Base-by-base conservation (phyloP, 2,113 vertebrate species). In the Chlorodrepanis virens region DNA sequence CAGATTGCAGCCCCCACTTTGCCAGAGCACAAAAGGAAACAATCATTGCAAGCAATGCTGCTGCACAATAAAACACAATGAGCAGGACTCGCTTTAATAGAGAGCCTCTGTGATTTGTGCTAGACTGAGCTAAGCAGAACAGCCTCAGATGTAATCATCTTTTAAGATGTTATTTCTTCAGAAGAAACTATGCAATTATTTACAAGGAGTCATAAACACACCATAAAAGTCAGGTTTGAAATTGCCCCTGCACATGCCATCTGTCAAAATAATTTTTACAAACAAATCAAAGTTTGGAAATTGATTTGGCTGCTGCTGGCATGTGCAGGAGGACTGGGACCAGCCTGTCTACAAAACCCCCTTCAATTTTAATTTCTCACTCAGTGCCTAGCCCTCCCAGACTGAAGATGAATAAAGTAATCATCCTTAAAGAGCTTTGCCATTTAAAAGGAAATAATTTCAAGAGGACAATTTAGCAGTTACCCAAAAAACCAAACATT, bases 251-350 rank as follows among this genome's bases (percentile, higher is more conserved):
- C 63, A 69, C 83, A 76, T 70, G 78, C 37, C 79, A 94, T 76
- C 89, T 94, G 91, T 90, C 95, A 89, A 95, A 93, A 87, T 50
- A 44, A 69, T 85, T 90, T 79, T 85, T 24, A 25, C 47, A 61
- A 76, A 69, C 64, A 85, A 94, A 57, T 64, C 70, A 35, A 89
- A 93, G 63, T 96, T 69, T 76, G 84, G 64, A 21, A 57, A 90
- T 83, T 56, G 87, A 76, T 94, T 68, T 89, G 14, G 5, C 92
- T 12, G 10, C 40, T 60, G 69, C 72, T 49, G 67, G 54, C 40
- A 10, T 1, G 19, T 7, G 52, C 77, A 42, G 54, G 67, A 71
- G 71, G 64, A 22, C 44, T 39, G 69, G 68, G 91, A 91, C n/a
- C 63, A 87, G 45, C 35, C 57, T 18, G 2, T 4, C 20, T 5